phyloP scores from a whole-genome alignment of 1,140 invertebrate species.

The Papilio dardanus region DNA sequence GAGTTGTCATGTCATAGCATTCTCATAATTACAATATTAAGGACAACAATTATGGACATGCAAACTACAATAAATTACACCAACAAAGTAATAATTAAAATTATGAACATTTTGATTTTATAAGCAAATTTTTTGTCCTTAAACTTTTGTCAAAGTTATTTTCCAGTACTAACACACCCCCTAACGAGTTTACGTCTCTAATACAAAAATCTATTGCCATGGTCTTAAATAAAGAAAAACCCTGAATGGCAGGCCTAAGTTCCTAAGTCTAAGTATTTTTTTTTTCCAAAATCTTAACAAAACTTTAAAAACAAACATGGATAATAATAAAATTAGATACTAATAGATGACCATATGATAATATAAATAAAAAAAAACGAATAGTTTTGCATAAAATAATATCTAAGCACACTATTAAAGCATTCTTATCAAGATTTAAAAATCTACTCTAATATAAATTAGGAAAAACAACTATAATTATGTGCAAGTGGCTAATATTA shows the following conservation, averaged over 20 bases:
- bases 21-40: constrained; percentile 3
- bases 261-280: no score
- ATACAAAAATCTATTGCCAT: no score
- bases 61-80: not conserved
- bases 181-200: no score
- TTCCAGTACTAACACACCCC: no score
- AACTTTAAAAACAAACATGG: not conserved
- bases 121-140: no score
- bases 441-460: not conserved
- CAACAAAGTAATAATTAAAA: not conserved
- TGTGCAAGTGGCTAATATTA: not conserved
- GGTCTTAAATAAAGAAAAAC: no score
- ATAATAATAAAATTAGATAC: not conserved
- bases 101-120: not conserved
- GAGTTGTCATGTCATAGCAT: constrained; percentile 1
- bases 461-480: constrained; percentile 12
- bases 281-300: no score
- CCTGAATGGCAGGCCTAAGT: no score
- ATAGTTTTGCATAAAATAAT: constrained; percentile 9
- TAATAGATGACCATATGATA: not conserved
- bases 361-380: not conserved
- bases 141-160: no score
- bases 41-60: constrained; percentile 9
- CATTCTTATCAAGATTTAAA: not conserved
- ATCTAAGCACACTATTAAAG: not conserved